Evolutionary conservation across 2,113 vertebrate genomes (phyloP).

Genomic region (Brachypodius melanocephalos): DNA sequence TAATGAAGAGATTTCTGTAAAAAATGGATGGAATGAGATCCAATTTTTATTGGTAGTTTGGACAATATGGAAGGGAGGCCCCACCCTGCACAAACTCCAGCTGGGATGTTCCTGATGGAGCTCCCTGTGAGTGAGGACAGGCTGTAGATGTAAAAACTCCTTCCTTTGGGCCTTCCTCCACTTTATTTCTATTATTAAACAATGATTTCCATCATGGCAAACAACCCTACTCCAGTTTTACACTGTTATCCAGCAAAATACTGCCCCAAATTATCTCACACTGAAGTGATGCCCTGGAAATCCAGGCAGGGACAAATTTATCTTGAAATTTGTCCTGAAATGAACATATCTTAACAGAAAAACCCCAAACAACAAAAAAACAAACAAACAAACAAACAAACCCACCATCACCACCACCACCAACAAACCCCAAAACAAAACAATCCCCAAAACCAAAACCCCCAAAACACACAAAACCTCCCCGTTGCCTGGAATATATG

Average conservation of each 20-base stretch:
- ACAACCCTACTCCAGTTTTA: neutral
- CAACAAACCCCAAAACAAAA: no score
- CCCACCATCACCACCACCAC: no score
- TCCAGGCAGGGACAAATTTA: neutral
- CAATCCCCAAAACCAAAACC: no score
- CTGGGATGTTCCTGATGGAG: fast-evolving
- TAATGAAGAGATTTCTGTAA: neutral
- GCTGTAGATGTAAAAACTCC: neutral
- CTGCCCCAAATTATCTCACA: neutral
- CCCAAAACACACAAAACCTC: no score
- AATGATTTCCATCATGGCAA: neutral
- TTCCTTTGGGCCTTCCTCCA: neutral
- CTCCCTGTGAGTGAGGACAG: neutral
- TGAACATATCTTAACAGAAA: neutral
- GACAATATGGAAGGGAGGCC: neutral
- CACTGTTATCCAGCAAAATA: neutral
- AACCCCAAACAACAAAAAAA: neutral
- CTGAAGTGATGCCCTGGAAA: neutral
- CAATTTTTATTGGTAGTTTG: neutral
- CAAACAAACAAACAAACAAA: no score
- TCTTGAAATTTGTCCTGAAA: neutral
- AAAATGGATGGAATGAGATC: neutral
- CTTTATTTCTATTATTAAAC: neutral
- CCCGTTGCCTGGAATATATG: neutral
- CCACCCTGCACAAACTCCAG: neutral